phyloP scores from a whole-genome alignment of 2,888 invertebrate genomes.

The Linnaemya vulpina region DNA sequence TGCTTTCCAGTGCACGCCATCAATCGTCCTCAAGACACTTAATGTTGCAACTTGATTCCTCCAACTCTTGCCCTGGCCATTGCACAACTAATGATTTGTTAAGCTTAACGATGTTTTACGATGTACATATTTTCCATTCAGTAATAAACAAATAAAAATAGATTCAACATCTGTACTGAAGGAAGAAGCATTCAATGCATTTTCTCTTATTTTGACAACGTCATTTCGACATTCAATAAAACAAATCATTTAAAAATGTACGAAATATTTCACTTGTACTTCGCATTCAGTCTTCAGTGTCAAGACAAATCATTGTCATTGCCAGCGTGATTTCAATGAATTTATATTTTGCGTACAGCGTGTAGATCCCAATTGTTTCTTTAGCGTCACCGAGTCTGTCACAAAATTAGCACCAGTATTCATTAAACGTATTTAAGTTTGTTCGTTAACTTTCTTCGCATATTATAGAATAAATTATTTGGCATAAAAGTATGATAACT shows the following conservation, averaged over 20 bases:
- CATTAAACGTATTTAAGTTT: slow-evolving; percentile 38
- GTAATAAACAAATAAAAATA: neutral
- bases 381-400: slow-evolving; percentile 72
- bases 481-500: no score
- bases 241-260: slow-evolving; percentile 16
- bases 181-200: neutral
- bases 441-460: no score
- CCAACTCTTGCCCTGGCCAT: slow-evolving; percentile 54
- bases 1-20: neutral
- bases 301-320: slow-evolving; percentile 49
- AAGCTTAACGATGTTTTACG: slow-evolving; percentile 29
- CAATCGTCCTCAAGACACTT: neutral
- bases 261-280: slow-evolving; percentile 15
- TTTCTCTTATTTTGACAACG: neutral
- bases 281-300: slow-evolving; percentile 32
- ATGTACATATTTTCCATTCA: slow-evolving; percentile 4
- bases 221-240: neutral
- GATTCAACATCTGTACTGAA: slow-evolving; percentile 14
- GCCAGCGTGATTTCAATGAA: slow-evolving; percentile 8
- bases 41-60: neutral
- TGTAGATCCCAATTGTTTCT: slow-evolving; percentile 49
- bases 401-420: slow-evolving; percentile 62
- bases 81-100: slow-evolving; percentile 65
- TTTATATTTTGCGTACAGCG: neutral
- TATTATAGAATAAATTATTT: no score